A percentile compares a stretch with the other conserved stretches of the same genome.
Evolutionary conservation across 2,113 vertebrate species (phyloP).

Genomic region (Bufo gargarizans): DNA sequence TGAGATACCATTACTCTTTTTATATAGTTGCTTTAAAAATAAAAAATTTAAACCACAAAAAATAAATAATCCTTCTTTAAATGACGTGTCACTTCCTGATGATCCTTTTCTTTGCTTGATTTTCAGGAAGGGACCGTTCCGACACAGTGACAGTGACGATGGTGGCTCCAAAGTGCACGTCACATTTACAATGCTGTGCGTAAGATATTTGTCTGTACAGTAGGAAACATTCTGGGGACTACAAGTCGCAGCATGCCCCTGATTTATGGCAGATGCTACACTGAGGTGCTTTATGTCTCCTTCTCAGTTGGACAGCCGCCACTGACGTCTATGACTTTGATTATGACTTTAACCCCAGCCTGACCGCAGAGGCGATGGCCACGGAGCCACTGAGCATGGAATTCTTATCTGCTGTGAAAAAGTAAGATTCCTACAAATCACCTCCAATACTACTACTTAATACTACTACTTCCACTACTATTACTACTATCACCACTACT

Average conservation of each 20-base stretch:
- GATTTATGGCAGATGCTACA: not conserved
- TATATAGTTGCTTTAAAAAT: too few species aligned
- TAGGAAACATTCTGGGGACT: not conserved
- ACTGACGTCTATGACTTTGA: not conserved
- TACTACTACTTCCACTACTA: not conserved
- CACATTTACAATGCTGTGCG: not conserved
- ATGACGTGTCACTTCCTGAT: not conserved
- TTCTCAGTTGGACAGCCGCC: not conserved
- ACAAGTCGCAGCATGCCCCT: not conserved
- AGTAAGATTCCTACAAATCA: not conserved
- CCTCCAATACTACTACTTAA: too few species aligned
- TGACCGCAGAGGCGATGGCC: not conserved
- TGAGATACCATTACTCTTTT: too few species aligned
- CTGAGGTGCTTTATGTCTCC: not conserved
- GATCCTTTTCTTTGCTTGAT: not conserved
- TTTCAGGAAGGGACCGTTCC: constrained; percentile 5
- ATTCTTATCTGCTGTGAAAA: not conserved
- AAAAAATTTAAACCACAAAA: too few species aligned
- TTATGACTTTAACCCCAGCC: not conserved
- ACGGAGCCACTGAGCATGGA: not conserved
- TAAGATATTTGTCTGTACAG: not conserved
- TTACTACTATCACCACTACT: not conserved
- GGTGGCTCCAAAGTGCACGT: not conserved
- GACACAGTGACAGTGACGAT: not conserved
- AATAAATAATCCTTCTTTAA: too few species aligned